These are phyloP conservation scores for Caenorhabditis sp. DNA, from an alignment of 2,888 invertebrate genomes.

Conservation along the genomic window DNA sequence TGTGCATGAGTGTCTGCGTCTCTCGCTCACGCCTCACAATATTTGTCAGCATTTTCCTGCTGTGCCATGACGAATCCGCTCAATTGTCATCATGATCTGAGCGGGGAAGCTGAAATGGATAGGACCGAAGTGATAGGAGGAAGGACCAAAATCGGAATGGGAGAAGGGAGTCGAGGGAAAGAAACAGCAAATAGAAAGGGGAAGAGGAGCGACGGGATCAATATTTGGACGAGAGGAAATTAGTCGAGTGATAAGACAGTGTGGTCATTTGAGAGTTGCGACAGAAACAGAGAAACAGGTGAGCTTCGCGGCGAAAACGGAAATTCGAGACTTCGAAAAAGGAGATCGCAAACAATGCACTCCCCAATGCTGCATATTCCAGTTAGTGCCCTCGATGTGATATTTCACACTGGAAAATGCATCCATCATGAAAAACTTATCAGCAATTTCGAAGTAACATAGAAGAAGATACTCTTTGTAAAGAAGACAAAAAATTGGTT, in stretches of 20 bases:
- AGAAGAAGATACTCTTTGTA: not conserved
- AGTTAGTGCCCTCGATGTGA: not conserved
- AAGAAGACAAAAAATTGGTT: not conserved
- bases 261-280: constrained; percentile 15
- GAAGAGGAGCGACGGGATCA: constrained; percentile 35
- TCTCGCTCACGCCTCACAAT: constrained; percentile 22
- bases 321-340: constrained; percentile 12
- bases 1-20: constrained; percentile 16
- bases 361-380: too few relatives aligned
- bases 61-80: constrained; percentile 30
- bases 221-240: constrained; percentile 45
- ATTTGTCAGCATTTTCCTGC: constrained; percentile 54
- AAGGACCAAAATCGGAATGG: constrained; percentile 12
- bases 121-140: not conserved
- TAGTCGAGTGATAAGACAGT: constrained; percentile 31
- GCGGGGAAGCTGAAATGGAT: not conserved
- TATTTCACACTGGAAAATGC: not conserved
- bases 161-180: not conserved
- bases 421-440: not conserved
- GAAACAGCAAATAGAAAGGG: constrained; percentile 8
- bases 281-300: constrained; percentile 10
- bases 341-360: not conserved
- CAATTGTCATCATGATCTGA: constrained; percentile 48
- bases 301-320: not conserved
- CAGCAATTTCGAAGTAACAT: constrained; percentile 2